These are phyloP conservation scores for Protomyctophum bolini DNA, from an alignment of 2,113 vertebrate genomes.

Conservation along the genomic window DNA sequence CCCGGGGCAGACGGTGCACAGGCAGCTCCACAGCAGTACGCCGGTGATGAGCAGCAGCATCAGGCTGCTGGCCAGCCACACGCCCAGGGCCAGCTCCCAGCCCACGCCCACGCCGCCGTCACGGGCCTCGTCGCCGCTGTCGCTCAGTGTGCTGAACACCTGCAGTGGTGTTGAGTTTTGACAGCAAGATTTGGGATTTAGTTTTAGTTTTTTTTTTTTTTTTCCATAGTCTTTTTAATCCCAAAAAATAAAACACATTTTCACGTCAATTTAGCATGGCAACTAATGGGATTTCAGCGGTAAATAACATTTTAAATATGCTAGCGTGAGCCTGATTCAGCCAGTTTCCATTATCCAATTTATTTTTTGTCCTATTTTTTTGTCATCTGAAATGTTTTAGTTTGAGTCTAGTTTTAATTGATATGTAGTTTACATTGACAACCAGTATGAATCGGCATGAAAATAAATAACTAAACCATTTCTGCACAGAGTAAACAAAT, in stretches of 20 bases:
- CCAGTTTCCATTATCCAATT: neutral
- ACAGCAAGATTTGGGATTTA: too few relatives aligned
- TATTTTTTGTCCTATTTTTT: too few relatives aligned
- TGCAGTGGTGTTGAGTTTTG: slow-evolving; percentile 6
- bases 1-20: slow-evolving; percentile 75
- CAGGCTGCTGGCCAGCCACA: slow-evolving; percentile 87
- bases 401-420: too few relatives aligned
- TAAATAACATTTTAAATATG: slow-evolving; percentile 37
- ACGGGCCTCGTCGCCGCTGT: slow-evolving; percentile 30
- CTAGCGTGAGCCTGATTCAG: slow-evolving; percentile 61
- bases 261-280: slow-evolving; percentile 13
- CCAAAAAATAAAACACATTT: neutral
- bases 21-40: slow-evolving; percentile 83
- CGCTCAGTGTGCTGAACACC: slow-evolving; percentile 81
- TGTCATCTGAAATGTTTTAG: too few relatives aligned
- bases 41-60: slow-evolving; percentile 82
- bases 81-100: slow-evolving; percentile 83
- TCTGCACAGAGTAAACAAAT: neutral
- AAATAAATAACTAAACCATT: neutral
- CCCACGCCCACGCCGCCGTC: slow-evolving; percentile 61
- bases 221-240: too few relatives aligned
- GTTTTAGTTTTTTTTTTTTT: too few relatives aligned
- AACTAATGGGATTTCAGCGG: slow-evolving; percentile 33
- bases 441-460: neutral
- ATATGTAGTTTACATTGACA: neutral